Evolutionary conservation across 2,888 invertebrate genomes (phyloP).

Genomic region (Digitonthophagus gazella): DNA sequence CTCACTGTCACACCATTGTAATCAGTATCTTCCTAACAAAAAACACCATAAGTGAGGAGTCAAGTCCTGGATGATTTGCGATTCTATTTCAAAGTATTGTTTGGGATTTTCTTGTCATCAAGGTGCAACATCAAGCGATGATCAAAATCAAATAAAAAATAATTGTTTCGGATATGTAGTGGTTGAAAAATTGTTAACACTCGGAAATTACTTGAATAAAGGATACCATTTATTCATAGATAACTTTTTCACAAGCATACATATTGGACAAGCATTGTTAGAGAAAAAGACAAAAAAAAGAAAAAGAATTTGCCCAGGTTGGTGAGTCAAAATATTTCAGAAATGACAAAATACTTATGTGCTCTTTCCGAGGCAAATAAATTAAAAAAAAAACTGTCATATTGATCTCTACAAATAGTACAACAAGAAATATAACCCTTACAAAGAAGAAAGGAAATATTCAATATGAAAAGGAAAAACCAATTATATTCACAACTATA

Average conservation of each 20-base stretch:
- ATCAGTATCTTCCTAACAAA: conserved; percentile 37
- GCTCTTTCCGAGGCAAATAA: conserved; percentile 34
- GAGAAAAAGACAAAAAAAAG: conserved; percentile 30
- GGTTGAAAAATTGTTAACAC: conserved; percentile 31
- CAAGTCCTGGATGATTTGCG: conserved; percentile 39
- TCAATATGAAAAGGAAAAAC: conserved; percentile 30
- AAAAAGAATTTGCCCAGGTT: conserved; percentile 29
- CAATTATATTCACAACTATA: conserved; percentile 28
- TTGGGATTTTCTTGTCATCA: conserved; percentile 34
- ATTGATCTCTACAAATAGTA: conserved; percentile 32
- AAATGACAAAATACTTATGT: conserved; percentile 31
- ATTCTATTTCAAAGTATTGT: conserved; percentile 36
- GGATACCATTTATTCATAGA: conserved; percentile 35
- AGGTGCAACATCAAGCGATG: conserved; percentile 31
- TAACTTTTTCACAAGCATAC: conserved; percentile 35
- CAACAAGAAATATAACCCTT: conserved; percentile 28
- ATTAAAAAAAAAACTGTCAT: conserved; percentile 27
- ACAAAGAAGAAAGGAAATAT: conserved; percentile 24
- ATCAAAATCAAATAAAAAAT: conserved; percentile 31
- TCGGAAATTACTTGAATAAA: conserved; percentile 36
- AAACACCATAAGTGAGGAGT: conserved; percentile 35
- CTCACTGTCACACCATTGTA: conserved; percentile 31
- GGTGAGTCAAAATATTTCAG: conserved; percentile 33
- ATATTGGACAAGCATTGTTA: conserved; percentile 28
- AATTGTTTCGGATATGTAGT: conserved; percentile 32